A percentile compares a stretch with the other conserved stretches of the same genome.
phyloP scores from a whole-genome alignment of 2,113 vertebrate species.

The Halichoerus grypus region DNA sequence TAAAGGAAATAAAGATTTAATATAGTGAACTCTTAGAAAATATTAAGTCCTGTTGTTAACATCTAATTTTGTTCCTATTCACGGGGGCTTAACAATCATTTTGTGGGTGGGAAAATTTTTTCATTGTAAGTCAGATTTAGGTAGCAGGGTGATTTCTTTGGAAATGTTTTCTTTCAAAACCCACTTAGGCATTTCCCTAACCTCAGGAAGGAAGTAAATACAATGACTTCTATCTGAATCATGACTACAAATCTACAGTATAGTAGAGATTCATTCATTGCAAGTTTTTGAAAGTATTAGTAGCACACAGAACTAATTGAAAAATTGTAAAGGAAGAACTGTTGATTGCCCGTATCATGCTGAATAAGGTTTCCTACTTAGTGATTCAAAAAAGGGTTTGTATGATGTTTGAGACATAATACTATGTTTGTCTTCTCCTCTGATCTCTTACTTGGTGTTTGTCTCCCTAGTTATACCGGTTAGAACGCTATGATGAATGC shows the following conservation, averaged over 20 bases:
- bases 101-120: background rate
- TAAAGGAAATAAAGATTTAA: conserved; percentile 48
- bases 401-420: background rate
- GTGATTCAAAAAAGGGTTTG: background rate
- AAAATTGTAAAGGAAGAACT: conserved; percentile 11
- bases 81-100: background rate
- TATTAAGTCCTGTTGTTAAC: background rate
- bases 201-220: conserved; percentile 38
- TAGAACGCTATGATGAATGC: conserved; percentile 96
- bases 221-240: conserved; percentile 28
- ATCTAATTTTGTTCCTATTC: conserved; percentile 50
- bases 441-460: conserved; percentile 10
- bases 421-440: background rate
- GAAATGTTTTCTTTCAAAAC: conserved; percentile 53
- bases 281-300: conserved; percentile 25
- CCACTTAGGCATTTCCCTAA: background rate
- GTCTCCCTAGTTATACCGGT: conserved; percentile 92
- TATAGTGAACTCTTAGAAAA: background rate
- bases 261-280: background rate
- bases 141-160: background rate
- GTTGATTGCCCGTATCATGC: background rate
- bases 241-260: background rate
- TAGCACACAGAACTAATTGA: background rate
- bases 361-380: conserved; percentile 17
- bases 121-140: background rate